Evolutionary conservation across 2,797 vertebrate species (phyloP), one percentile per base, ranked within the genome.

Genomic region (Sebastes taczanowskii): DNA sequence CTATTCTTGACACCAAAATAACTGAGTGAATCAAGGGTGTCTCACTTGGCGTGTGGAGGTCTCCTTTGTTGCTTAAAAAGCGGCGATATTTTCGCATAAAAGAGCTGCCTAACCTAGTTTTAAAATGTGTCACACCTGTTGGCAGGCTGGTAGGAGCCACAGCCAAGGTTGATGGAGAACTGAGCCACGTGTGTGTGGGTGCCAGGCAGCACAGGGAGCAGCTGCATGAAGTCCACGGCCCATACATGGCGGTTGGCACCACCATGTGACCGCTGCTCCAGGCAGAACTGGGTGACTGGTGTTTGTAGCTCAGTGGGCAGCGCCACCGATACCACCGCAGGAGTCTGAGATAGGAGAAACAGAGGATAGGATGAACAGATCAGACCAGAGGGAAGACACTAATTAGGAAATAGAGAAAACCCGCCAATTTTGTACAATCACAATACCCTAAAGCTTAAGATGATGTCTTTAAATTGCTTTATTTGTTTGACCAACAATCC

Each of bases 91-190:
- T 49, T 49, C 46, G 1, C 46, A 49, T 49, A 49, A 49, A 49
- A 49, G 46, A 49, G 46, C 46, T 20, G 46, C 46, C 3, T 49
- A 49, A 49, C 46, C 18, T 49, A 49, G 16, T 49, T 49, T 49
- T 49, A 20, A 78, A 79, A 56, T 77, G 75, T 66, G 73, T 77
- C 85, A 22, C 95, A 99, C 98, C 99, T 99, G 96, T 99, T 99
- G 80, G 97, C 97, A 52, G 97, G 97, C 78, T 99, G 98, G 74
- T 98, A 97, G n/a, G 97, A 98, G 86, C 98, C 98, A 87, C 99
- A 99, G 74, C 99, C 99, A 34, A 99, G 93, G 91, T 99, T 99
- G 91, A 99, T 97, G 86, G 98, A 99, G 94, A 99, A 99, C 84
- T 99, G 98, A 80, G 97, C 97, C 91, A 99, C 96, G 70, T 99